Conservation (phyloP, 2,797 vertebrate genomes). For the Avahi laniger region DNA sequence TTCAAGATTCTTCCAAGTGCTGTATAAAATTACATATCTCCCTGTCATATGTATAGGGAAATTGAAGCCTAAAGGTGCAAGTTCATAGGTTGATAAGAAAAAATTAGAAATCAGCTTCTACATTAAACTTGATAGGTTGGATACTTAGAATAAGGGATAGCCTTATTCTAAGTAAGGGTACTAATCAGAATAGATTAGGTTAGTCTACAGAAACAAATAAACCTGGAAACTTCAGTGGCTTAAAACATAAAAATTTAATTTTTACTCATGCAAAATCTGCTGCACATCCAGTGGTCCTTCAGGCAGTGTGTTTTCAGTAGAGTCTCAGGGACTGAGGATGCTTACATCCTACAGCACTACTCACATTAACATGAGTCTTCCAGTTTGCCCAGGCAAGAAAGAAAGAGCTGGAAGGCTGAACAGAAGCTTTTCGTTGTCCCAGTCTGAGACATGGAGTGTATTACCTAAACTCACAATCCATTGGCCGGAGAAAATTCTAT, state of each 20-base stretch:
- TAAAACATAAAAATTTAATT: background rate
- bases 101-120: constrained; percentile 2
- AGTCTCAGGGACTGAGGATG: background rate
- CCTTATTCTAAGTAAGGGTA: background rate
- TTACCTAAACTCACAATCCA: background rate
- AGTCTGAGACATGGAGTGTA: background rate
- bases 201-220: background rate
- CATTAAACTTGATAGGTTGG: background rate
- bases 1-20: background rate
- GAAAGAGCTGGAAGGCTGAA: background rate
- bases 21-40: background rate
- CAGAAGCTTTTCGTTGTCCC: background rate
- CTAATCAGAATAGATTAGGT: background rate
- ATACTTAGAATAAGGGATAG: background rate
- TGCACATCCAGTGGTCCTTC: background rate
- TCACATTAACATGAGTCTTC: background rate
- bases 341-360: background rate
- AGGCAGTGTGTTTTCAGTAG: background rate
- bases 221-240: background rate
- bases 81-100: background rate
- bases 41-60: background rate
- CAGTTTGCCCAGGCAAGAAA: background rate
- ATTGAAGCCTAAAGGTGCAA: background rate
- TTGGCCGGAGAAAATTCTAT: background rate
- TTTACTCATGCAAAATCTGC: background rate